Base-by-base conservation (phyloP, 2,797 vertebrate species). In the Sebastes trivittatus region DNA sequence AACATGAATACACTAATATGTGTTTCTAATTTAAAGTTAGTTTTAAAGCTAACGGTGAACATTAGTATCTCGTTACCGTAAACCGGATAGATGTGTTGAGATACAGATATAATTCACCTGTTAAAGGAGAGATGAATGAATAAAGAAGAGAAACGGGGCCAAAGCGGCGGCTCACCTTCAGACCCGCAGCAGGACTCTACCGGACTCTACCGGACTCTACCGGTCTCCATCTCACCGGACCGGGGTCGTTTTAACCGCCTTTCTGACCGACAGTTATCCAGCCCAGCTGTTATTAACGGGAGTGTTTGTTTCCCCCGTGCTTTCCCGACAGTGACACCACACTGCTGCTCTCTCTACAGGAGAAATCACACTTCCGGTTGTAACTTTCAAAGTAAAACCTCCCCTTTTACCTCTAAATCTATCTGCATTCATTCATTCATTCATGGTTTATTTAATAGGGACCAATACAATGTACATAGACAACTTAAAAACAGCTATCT, bases 101-200 rank as follows among this genome's bases (percentile, higher is more conserved):
- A 38, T 38, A 38, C 36, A 38, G 36, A 38, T 38, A 38, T 14
- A 38, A 38, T 38, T 38, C 36, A 38, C 36, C 36, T 38, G 36
- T 38, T 38, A 38, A 38, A 38, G 36, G 36, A 38, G 36, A 72
- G 79, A 92, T 91, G 81, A 90, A 88, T 91, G 89, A 83, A 72
- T 7, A 82, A 70, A 80, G 20, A 6, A 38, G 36, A 38, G 14
- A 77, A 81, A 36, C 64, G 83, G 83, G 88, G 78, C 77, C 81
- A 77, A 25, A 7, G 72, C 75, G 16, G 49, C 49, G 60, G 65
- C 69, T 96, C 88, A 96, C 96, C 95, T 93, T 96, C 93, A 93
- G 90, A 90, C 87, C 94, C 83, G 84, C 89, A 81, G 83, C 88
- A 89, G 90, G 32, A 89, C 86, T 78, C 94, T 90, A 94, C 85